Conservation (phyloP, 2,797 vertebrate genomes). For the Anomalospiza imberbis region DNA sequence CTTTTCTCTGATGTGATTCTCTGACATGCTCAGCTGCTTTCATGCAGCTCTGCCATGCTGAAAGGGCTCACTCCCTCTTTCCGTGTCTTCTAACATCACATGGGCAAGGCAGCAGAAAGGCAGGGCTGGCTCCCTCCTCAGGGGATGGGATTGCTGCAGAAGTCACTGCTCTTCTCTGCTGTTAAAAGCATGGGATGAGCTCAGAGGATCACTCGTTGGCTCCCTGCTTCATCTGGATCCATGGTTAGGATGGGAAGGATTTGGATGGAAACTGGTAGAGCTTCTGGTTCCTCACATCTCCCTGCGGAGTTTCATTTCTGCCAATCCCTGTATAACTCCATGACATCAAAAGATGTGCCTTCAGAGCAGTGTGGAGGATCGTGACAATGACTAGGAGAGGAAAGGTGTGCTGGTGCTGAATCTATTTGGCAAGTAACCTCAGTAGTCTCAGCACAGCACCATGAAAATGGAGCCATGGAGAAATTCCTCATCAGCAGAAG, state of each 20-base stretch:
- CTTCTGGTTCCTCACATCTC: not conserved
- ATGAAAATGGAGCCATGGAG: accelerated
- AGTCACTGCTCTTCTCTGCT: not conserved
- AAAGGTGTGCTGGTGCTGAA: not conserved
- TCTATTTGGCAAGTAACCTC: not conserved
- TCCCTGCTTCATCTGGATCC: not conserved
- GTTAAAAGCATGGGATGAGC: not conserved
- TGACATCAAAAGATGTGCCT: not conserved
- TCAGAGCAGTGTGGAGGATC: not conserved
- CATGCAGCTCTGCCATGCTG: not conserved
- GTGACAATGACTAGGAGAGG: not conserved
- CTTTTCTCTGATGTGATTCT: not conserved
- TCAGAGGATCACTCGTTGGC: not conserved
- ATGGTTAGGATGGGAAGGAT: not conserved
- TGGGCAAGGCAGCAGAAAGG: not conserved
- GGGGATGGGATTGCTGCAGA: not conserved
- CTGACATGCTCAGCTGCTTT: not conserved
- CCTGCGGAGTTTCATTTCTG: not conserved
- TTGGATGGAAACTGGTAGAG: not conserved
- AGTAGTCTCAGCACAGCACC: not conserved
- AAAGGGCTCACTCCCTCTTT: not conserved
- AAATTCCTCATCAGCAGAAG: not conserved
- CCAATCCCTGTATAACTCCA: not conserved
- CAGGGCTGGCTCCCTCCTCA: not conserved
- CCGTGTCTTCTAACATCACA: not conserved